Conservation (phyloP, 2,888 invertebrate species). For the Latheticus oryzae region DNA sequence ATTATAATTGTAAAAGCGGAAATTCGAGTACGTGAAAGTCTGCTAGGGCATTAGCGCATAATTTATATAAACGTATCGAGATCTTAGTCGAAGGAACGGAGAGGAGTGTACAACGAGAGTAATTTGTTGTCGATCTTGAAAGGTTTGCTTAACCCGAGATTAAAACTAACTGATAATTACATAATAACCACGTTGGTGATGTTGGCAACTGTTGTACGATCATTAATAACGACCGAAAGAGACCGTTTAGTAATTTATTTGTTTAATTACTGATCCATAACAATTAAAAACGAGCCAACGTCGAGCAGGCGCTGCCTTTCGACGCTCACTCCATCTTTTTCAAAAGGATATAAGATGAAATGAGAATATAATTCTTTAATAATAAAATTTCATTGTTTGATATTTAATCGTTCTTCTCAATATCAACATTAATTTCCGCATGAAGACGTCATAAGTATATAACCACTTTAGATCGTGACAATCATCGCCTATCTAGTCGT, state of each 20-base stretch:
- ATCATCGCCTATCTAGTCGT: too few species aligned
- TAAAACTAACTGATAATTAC: constrained; percentile 69
- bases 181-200: constrained; percentile 66
- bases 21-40: constrained; percentile 35
- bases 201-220: constrained; percentile 65
- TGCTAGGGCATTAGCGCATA: constrained; percentile 50
- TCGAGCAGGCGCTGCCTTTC: constrained; percentile 36
- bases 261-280: constrained; percentile 67
- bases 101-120: constrained; percentile 60
- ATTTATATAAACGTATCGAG: constrained; percentile 50
- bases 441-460: too few species aligned
- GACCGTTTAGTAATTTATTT: constrained; percentile 67
- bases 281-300: constrained; percentile 60
- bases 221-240: constrained; percentile 66
- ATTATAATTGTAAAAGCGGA: constrained; percentile 11
- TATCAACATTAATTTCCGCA: too few species aligned
- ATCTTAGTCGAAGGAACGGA: constrained; percentile 41
- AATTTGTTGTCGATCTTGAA: constrained; percentile 67
- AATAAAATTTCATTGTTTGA: too few species aligned
- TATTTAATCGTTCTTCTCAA: too few species aligned
- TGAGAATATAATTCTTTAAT: too few species aligned
- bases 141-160: constrained; percentile 69
- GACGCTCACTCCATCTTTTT: constrained; percentile 26
- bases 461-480: too few species aligned
- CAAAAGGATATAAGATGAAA: too few species aligned